phyloP scores from a whole-genome alignment of 35 echinoderm and acorn worm genomes.

The Ophiothrix spiculata region DNA sequence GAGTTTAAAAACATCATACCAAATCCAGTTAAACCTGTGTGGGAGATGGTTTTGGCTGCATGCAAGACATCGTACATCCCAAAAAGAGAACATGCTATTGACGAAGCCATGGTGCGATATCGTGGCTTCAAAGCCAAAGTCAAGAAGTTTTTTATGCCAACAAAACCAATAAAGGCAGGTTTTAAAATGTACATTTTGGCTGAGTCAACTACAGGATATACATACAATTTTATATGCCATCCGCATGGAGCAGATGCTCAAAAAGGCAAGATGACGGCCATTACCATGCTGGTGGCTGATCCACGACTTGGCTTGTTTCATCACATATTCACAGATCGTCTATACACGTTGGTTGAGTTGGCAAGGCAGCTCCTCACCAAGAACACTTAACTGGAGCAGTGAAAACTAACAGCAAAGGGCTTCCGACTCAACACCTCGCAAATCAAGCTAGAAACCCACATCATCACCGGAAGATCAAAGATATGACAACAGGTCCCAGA shows the following conservation, averaged over 20 bases:
- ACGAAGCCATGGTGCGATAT: conserved; percentile 41
- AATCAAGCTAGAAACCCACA: conserved; percentile 20
- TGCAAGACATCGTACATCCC: conserved; percentile 16
- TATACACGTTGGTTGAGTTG: neutral
- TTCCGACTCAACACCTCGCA: conserved; percentile 10
- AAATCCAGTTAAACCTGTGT: too few relatives aligned
- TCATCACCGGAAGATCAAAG: conserved; percentile 11
- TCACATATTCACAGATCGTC: conserved; percentile 31
- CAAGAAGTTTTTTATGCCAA: neutral
- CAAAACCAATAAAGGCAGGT: neutral
- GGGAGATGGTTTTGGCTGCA: neutral
- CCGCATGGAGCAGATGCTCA: neutral
- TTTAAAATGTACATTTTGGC: conserved; percentile 20
- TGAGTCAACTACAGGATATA: conserved; percentile 18
- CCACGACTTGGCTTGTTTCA: conserved; percentile 1
- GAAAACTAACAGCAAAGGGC: conserved; percentile 1
- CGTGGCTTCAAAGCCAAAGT: neutral
- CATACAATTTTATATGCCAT: neutral
- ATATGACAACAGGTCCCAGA: neutral
- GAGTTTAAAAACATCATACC: too few relatives aligned
- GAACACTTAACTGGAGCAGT: conserved; percentile 40
- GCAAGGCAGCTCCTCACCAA: neutral
- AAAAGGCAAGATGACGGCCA: conserved; percentile 16
- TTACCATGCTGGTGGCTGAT: neutral
- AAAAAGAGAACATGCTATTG: conserved; percentile 19